Conservation (phyloP, 2,113 vertebrate species). For the Strix uralensis region DNA sequence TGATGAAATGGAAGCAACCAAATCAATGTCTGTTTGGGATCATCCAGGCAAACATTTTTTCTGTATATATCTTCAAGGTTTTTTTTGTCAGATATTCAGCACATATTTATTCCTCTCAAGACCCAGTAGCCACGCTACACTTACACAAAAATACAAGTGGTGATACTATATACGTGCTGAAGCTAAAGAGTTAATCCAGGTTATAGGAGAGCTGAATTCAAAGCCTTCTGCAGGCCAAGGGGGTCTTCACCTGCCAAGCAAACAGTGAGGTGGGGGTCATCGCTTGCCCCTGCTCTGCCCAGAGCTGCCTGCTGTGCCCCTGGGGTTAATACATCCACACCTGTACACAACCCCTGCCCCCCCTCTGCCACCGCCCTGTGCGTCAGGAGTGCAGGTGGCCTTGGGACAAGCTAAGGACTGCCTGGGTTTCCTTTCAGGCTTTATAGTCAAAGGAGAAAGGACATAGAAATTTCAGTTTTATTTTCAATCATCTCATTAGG, state of each 20-base stretch:
- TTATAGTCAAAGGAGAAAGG: neutral
- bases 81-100: neutral
- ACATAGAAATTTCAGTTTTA: neutral
- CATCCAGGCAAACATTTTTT: neutral
- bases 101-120: neutral
- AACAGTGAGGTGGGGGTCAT: neutral
- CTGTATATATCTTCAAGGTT: too few relatives aligned
- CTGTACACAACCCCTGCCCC: too few relatives aligned
- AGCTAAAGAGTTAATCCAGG: neutral
- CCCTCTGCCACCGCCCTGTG: neutral
- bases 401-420: neutral
- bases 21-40: neutral
- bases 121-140: neutral
- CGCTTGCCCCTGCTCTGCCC: fast-evolving
- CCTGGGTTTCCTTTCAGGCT: neutral
- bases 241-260: neutral
- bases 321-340: neutral
- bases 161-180: neutral
- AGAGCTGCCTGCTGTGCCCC: neutral
- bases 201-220: neutral
- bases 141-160: neutral
- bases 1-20: neutral
- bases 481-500: neutral
- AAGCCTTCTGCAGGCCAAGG: neutral
- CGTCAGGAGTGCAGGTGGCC: too few relatives aligned